Base-by-base conservation (phyloP, 1,140 invertebrate species). In the Cotesia typhae region DNA sequence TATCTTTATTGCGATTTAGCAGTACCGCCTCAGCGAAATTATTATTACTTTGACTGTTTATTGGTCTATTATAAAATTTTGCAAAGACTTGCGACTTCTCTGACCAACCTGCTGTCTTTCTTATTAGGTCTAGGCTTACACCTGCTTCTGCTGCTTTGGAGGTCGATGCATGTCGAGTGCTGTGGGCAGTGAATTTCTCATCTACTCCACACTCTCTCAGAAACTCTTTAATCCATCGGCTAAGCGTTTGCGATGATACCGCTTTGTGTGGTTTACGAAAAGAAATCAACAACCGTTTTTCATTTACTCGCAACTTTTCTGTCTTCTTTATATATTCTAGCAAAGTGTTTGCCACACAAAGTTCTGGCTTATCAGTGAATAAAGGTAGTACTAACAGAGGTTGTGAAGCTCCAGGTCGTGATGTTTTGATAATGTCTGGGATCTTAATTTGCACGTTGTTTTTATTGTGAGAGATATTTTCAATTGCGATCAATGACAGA, bases 391-490 rank as follows among this genome's bases (percentile, higher is more conserved):
- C 7, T 10, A 69, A 4, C 3, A 59, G 2, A 4, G 67, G 67
- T 41, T 67, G 47, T 4, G 51, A 7, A 1, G 14, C 35, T 4
- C 51, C 67, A 4, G 67, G 51, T n/a, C 36, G 37, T 12, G 67
- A 69, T 2, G 52, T 69, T 20, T 69, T 69, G 4, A 69, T 69
- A 9, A 37, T 36, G 12, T 59, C 67, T n/a, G 67, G 36, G 0
- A 69, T 69, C 10, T 57, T 55, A 6, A 69, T 57, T 14, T 59
- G 38, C 17, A 69, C 1, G 4, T 12, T 38, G n/a, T 1, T 28
- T 60, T 35, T 12, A 9, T 2, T 1, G 0, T 9, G 20, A 4
- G 9, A 1, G 41, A 69, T 69, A 20, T 69, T 38, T 0, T 37
- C 14, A 0, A 57, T 57, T 5, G 0, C 0, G 14, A 69, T 69